phyloP scores from a whole-genome alignment of 1,140 invertebrate genomes.

The Charaxes varanes region DNA sequence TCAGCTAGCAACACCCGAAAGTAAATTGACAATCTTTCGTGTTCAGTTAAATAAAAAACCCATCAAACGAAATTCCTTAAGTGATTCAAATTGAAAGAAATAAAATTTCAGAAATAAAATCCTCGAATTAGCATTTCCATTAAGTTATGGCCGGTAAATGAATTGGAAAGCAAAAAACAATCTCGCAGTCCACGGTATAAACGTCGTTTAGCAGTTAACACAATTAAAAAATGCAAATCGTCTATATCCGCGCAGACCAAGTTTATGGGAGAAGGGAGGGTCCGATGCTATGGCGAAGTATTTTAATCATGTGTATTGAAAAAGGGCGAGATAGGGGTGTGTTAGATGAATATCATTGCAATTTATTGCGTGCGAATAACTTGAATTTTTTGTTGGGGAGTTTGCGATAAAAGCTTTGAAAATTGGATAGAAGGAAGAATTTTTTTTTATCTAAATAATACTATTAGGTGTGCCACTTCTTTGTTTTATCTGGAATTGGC shows the following conservation, averaged over 20 bases:
- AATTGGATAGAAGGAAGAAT: neutral
- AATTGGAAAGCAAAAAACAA: conserved; percentile 28
- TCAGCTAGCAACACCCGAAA: too few relatives aligned
- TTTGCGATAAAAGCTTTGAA: conserved; percentile 3
- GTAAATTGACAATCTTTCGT: conserved; percentile 3
- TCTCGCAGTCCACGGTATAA: conserved; percentile 22
- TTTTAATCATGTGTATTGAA: conserved; percentile 17
- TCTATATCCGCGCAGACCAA: conserved; percentile 2
- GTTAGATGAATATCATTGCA: conserved; percentile 31
- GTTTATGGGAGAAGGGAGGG: conserved; percentile 15
- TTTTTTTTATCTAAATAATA: neutral
- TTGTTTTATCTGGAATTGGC: too few relatives aligned
- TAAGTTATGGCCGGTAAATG: conserved; percentile 30
- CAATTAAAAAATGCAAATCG: conserved; percentile 30
- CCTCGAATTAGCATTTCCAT: conserved; percentile 21
- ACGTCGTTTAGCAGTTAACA: conserved; percentile 28
- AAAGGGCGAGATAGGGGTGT: conserved; percentile 23
- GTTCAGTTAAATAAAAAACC: neutral
- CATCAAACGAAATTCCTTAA: conserved; percentile 10
- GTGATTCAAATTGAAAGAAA: conserved; percentile 20
- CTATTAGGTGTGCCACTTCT: too few relatives aligned
- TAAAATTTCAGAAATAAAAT: conserved; percentile 22
- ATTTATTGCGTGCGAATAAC: conserved; percentile 32
- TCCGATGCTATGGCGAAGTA: conserved; percentile 9
- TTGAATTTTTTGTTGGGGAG: conserved; percentile 4